phyloP scores from a whole-genome alignment of 2,113 vertebrate species.

The Diadophis punctatus region DNA sequence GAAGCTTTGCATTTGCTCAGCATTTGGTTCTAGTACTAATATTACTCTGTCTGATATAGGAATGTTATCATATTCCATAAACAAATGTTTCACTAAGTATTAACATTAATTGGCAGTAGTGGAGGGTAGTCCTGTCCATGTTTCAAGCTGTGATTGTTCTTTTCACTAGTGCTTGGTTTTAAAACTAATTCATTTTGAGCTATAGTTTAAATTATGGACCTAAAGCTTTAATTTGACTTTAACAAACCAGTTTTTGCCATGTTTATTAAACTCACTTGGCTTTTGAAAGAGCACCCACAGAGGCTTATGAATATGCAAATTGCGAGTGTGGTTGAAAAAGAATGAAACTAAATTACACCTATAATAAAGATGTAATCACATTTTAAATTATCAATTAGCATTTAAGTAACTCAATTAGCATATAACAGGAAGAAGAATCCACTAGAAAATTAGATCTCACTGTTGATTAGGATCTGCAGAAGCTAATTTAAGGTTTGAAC shows the following conservation, averaged over 20 bases:
- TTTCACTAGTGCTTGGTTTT: slow-evolving; percentile 45
- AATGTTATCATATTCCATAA: slow-evolving; percentile 28
- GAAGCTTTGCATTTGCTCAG: not conserved
- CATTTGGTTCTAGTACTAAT: not conserved
- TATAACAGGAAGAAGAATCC: slow-evolving; percentile 35
- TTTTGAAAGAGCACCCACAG: slow-evolving; percentile 54
- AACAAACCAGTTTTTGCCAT: slow-evolving; percentile 57
- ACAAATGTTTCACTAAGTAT: slow-evolving; percentile 27
- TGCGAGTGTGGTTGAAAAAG: slow-evolving; percentile 45
- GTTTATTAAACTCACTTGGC: slow-evolving; percentile 54
- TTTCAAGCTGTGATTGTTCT: slow-evolving; percentile 36
- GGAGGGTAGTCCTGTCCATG: slow-evolving; percentile 6
- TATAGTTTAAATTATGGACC: slow-evolving; percentile 30
- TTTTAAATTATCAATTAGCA: slow-evolving; percentile 61
- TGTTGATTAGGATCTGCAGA: not conserved
- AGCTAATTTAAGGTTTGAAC: not conserved
- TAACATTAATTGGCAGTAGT: slow-evolving; percentile 43
- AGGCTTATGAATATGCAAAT: slow-evolving; percentile 59
- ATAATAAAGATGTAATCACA: slow-evolving; percentile 52
- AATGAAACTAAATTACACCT: slow-evolving; percentile 52
- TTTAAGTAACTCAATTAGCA: slow-evolving; percentile 44
- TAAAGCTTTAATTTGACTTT: slow-evolving; percentile 56
- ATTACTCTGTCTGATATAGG: slow-evolving; percentile 12
- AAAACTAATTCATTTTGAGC: slow-evolving; percentile 44
- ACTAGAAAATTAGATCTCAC: slow-evolving; percentile 37